Base-by-base conservation (phyloP, 2,113 vertebrate species). In the Pachypanchax playfairii region DNA sequence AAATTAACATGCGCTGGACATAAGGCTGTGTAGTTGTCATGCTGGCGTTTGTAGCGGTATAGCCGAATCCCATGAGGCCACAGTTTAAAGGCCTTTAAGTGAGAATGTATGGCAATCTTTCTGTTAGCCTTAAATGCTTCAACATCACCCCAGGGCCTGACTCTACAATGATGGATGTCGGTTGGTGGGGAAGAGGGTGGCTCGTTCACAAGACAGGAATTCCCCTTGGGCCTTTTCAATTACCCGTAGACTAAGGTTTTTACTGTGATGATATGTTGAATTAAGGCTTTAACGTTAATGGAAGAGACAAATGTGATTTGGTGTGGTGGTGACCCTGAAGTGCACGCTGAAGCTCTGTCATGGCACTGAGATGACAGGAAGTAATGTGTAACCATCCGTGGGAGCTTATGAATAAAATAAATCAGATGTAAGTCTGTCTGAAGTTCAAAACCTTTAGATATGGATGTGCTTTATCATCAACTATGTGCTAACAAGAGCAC, bases 161-260 rank as follows among this genome's bases (percentile, higher is more conserved):
- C 61, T 67, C 59, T 71, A 87, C 85, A 83, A 72, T 87, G 89
- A 91, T 91, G 87, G 85, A 86, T 91, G 54, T 76, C 59, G 51
- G 61, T 63, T 71, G 72, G 73, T 5, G 49, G 70, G 66, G 69
- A 54, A 65, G 52, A 65, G 58, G 54, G 56, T 71, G 76, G 49
- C 64, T 66, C 68, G 62, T 59, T 80, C 77, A 65, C 75, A 83
- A 78, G 70, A 58, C 44, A 68, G 70, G 86, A 91, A 84, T 89
- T 86, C 84, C 89, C 88, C 87, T 71, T 73, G 83, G 88, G 90
- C 84, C 79, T 82, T 92, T 92, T 92, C 86, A 92, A 88, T 91
- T 91, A 91, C 87, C 83, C 82, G 86, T 88, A 77, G 84, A 79
- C 84, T 75, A 60, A 89, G 87, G 82, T 58, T 59, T 66, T 44